phyloP scores from a whole-genome alignment of 2,888 invertebrate genomes.

The Drosophila phalerata region DNA sequence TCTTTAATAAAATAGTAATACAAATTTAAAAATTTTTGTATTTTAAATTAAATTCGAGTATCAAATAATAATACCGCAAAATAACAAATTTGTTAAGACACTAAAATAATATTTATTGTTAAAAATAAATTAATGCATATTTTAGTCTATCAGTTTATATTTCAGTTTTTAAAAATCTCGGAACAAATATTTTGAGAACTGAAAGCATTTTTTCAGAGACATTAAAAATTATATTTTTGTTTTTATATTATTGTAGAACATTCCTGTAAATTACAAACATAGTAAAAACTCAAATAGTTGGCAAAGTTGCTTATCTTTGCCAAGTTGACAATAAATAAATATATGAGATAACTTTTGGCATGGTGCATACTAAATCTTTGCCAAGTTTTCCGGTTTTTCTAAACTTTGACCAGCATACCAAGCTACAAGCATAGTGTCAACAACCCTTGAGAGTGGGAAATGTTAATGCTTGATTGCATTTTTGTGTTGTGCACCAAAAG shows the following conservation, averaged over 20 bases:
- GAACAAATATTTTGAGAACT: not conserved
- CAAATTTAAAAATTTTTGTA: too few relatives aligned
- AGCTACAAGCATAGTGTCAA: not conserved
- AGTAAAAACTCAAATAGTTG: not conserved
- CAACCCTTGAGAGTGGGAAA: conserved; percentile 27
- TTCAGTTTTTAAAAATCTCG: not conserved
- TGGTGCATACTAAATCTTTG: conserved; percentile 27
- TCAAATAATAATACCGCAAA: too few relatives aligned
- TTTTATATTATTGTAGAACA: not conserved
- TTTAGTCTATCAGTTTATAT: too few relatives aligned
- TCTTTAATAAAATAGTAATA: too few relatives aligned
- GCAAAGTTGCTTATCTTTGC: conserved; percentile 16
- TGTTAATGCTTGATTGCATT: conserved; percentile 71
- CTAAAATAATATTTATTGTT: too few relatives aligned
- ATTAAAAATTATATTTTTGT: not conserved
- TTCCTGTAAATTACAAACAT: conserved; percentile 16
- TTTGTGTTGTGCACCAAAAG: conserved; percentile 59
- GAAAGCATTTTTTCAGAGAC: not conserved
- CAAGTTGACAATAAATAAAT: conserved; percentile 29
- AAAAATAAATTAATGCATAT: too few relatives aligned
- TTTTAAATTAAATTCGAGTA: too few relatives aligned
- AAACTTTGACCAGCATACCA: conserved; percentile 24
- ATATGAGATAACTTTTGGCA: conserved; percentile 36
- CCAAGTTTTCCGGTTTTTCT: conserved; percentile 26
- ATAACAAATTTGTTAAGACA: too few relatives aligned